Percentiles rank a stretch among this genome's conserved stretches.
Evolutionary conservation across 2,888 invertebrate species (phyloP).

Genomic region (Hydriomena furcata): DNA sequence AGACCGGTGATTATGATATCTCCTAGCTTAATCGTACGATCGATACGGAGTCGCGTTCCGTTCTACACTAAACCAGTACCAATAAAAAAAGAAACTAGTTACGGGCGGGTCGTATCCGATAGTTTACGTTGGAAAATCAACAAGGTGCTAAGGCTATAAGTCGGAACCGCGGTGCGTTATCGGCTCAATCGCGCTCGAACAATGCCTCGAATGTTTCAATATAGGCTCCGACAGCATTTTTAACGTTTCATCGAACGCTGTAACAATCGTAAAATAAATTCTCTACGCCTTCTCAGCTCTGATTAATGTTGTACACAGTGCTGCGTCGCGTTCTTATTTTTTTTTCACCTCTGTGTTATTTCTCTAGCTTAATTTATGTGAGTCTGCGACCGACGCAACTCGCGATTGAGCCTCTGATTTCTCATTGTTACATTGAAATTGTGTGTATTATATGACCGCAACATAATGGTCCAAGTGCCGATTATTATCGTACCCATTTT

Average conservation of each 20-base stretch:
- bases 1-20: conserved; percentile 84
- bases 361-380: conserved; percentile 77
- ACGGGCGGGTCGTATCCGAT: conserved; percentile 68
- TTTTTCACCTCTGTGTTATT: conserved; percentile 70
- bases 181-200: conserved; percentile 75
- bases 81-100: conserved; percentile 81
- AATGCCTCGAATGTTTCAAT: conserved; percentile 81
- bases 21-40: conserved; percentile 77
- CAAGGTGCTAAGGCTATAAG: conserved; percentile 68
- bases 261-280: conserved; percentile 83
- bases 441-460: conserved; percentile 23
- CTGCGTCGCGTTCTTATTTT: conserved; percentile 72
- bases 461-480: conserved; percentile 10
- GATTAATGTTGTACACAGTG: conserved; percentile 80
- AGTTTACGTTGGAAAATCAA: conserved; percentile 80
- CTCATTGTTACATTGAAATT: conserved; percentile 34
- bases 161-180: conserved; percentile 76
- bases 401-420: conserved; percentile 46
- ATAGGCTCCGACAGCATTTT: conserved; percentile 79
- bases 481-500: conserved; percentile 1
- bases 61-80: conserved; percentile 79
- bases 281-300: conserved; percentile 81
- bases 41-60: conserved; percentile 78
- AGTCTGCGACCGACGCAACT: conserved; percentile 50
- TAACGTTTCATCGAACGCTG: conserved; percentile 80